Conservation (phyloP, 2,888 invertebrate genomes). For the Adelphocoris suturalis region DNA sequence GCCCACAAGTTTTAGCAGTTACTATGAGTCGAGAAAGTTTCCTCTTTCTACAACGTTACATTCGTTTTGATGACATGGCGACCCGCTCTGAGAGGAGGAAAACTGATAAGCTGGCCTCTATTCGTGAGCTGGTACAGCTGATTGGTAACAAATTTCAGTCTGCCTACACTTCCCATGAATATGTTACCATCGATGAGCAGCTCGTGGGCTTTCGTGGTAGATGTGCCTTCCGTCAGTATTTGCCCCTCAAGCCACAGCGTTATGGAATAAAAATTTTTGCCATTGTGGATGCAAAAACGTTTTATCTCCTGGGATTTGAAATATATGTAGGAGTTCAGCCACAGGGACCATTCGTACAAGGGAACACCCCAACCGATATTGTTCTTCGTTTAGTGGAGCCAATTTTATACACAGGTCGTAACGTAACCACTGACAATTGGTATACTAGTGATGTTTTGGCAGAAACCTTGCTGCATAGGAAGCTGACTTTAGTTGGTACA, state of each 20-base stretch:
- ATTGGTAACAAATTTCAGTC: conserved; percentile 72
- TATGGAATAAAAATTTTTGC: conserved; percentile 57
- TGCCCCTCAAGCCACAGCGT: conserved; percentile 64
- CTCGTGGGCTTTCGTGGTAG: conserved; percentile 75
- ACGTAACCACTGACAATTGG: conserved; percentile 77
- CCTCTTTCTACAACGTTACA: conserved; percentile 60
- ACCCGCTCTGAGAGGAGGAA: conserved; percentile 34
- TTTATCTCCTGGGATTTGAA: conserved; percentile 62
- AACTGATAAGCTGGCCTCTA: conserved; percentile 61
- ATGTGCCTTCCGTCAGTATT: conserved; percentile 71
- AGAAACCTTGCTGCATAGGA: conserved; percentile 68
- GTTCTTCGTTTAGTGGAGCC: conserved; percentile 77
- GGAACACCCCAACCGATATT: too few relatives aligned
- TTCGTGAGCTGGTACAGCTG: conserved; percentile 52
- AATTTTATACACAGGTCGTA: conserved; percentile 76
- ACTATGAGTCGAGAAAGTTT: conserved; percentile 75
- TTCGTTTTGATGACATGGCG: conserved; percentile 53
- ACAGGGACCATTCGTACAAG: too few relatives aligned
- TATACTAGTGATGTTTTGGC: conserved; percentile 76
- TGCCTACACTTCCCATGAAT: conserved; percentile 72
- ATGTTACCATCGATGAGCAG: conserved; percentile 76
- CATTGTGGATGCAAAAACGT: conserved; percentile 31
- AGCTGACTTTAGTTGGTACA: conserved; percentile 53
- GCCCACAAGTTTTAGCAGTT: conserved; percentile 49
- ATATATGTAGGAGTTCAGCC: conserved; percentile 76